Evolutionary conservation across 2,888 invertebrate genomes (phyloP), one percentile per base, ranked within the genome.

Genomic region (Smittia aterrima): DNA sequence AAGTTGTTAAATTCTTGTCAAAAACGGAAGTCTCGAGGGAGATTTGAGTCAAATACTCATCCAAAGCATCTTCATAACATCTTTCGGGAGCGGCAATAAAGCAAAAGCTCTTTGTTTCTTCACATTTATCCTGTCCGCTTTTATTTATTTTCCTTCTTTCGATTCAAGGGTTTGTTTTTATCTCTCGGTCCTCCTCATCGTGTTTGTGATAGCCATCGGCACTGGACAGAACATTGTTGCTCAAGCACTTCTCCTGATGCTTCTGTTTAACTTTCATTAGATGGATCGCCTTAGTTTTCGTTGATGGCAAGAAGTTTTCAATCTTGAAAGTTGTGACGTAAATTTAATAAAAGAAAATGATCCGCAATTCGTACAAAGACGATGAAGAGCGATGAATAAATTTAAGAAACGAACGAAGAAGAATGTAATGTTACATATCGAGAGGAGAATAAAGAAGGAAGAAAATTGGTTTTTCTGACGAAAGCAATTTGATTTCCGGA

Each of bases 391-490:
- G 58, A 58, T 70, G 70, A 53, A 70, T 20, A 71, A 54, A 71
- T 54, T 71, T 71, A 18, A 32, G 27, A 54, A 53, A 53, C 25
- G 22, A 47, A 71, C 47, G 47, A 71, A 32, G 54, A 67, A 38
- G 22, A 24, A 70, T 70, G 47, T 70, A 38, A 38, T 32, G 38
- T 13, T 40, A 20, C 32, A 18, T 18, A 40, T 67, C 47, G 38
- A 20, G 18, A n/a, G 13, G 20, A 16, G 20, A 22, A 18, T n/a
- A 3, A n/a, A 66, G n/a, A 66, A 16, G 25, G 40, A 25, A 13
- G 53, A 70, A 70, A 70, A 71, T 71, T 71, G 70, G 32, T 67
- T 67, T 67, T 67, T 67, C 38, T 18, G 18, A 2, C 22, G 67
- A 67, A 41, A 32, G 67, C 38, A 67, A 67, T 67, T 67, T 67